Conservation (phyloP, 1,140 invertebrate species). For the Ceratosolen solmsi region DNA sequence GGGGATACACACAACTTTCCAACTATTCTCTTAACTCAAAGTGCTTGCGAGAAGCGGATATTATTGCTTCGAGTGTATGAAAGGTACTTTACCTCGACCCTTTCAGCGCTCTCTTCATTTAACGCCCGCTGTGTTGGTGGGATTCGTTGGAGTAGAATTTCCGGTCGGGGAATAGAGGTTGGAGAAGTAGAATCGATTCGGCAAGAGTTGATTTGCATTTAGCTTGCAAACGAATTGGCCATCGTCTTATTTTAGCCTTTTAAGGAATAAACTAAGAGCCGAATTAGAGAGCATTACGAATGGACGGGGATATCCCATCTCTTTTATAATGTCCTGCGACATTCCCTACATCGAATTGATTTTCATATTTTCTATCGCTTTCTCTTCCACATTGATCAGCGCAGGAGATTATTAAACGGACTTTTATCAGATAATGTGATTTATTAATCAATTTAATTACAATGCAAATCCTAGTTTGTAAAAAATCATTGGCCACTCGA, state of each 20-base stretch:
- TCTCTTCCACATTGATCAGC: no score
- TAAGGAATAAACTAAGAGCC: no score
- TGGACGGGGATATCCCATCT: no score
- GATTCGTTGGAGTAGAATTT: neutral
- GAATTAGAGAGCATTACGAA: no score
- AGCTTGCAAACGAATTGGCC: neutral
- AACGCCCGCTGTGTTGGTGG: neutral
- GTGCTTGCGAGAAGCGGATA: neutral
- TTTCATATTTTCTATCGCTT: no score
- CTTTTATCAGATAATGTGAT: no score
- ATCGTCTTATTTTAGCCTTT: neutral
- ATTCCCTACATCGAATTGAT: no score
- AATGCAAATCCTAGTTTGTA: no score
- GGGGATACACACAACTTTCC: neutral
- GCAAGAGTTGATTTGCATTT: neutral
- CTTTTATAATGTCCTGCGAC: no score
- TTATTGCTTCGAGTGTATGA: neutral
- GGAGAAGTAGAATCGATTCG: neutral
- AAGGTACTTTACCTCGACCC: neutral
- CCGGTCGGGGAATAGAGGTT: neutral
- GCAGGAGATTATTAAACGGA: no score
- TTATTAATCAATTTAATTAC: no score
- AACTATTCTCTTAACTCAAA: neutral
- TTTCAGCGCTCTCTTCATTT: neutral
- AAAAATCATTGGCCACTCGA: no score